Percentiles rank a stretch among this genome's conserved stretches.
These are phyloP conservation scores for Amphiprion percula DNA, from an alignment of 2,113 vertebrate species.

Conservation along the genomic window DNA sequence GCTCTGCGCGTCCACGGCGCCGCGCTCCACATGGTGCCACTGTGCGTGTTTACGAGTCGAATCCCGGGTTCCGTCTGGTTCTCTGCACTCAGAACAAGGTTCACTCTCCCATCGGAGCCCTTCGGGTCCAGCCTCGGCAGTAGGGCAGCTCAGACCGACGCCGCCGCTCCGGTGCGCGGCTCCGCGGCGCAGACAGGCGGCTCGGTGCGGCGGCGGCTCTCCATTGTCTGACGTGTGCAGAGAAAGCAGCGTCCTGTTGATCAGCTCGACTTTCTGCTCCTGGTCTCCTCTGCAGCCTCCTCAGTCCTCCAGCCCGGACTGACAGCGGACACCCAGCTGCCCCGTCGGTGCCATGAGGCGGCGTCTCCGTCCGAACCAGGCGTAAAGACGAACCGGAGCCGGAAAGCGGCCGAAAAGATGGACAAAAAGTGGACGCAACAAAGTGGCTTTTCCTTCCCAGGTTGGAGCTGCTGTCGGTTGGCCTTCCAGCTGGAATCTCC, in stretches of 20 bases:
- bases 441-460: neutral
- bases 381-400: no score
- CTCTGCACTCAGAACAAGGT: neutral
- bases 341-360: neutral
- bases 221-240: conserved; percentile 30
- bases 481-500: conserved; percentile 53
- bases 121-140: no score
- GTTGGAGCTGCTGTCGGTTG: conserved; percentile 13
- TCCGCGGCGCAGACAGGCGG: neutral
- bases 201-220: neutral
- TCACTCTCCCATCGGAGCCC: neutral
- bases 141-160: neutral
- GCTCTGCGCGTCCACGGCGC: conserved; percentile 56
- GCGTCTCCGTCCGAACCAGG: neutral
- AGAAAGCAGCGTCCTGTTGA: conserved; percentile 14
- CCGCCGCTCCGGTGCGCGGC: neutral
- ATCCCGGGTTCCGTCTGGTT: no score
- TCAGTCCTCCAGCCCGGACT: conserved; percentile 12
- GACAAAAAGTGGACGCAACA: neutral
- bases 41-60: neutral
- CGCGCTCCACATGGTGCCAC: conserved; percentile 72
- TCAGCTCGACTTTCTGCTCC: neutral
- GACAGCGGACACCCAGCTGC: conserved; percentile 4
- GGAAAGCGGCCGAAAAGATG: no score
- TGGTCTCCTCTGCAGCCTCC: conserved; percentile 19